phyloP scores from a whole-genome alignment of 2,797 vertebrate genomes.

The Crenuchus spilurus region DNA sequence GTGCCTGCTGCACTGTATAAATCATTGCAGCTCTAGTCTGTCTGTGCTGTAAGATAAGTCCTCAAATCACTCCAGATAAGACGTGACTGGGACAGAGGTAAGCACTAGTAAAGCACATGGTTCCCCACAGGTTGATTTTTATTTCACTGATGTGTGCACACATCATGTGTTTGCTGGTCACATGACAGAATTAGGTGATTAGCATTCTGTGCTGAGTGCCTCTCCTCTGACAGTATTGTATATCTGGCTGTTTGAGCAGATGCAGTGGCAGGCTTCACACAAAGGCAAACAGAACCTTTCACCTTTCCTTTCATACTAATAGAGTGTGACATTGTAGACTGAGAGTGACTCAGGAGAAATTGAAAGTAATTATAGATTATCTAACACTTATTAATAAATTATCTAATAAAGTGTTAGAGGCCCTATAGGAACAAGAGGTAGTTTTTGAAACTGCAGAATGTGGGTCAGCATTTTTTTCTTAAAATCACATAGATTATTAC shows the following conservation, averaged over 20 bases:
- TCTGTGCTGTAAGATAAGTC: not conserved
- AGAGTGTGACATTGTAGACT: not conserved
- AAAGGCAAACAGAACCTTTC: not conserved
- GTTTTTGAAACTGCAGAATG: not conserved
- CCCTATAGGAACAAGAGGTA: not conserved
- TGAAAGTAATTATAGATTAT: not conserved
- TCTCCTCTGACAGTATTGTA: not conserved
- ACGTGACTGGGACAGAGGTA: not conserved
- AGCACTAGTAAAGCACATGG: not conserved
- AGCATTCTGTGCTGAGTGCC: not conserved
- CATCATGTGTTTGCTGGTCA: not conserved
- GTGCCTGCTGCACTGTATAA: conserved; percentile 1
- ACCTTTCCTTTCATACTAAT: not conserved
- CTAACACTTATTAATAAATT: no score
- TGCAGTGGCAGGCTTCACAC: not conserved
- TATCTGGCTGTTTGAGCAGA: not conserved
- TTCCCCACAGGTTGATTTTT: not conserved
- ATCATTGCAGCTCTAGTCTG: conserved; percentile 8
- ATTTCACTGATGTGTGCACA: not conserved
- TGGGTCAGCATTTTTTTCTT: not conserved
- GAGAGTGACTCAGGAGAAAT: not conserved
- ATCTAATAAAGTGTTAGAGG: not conserved
- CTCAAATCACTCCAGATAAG: not conserved
- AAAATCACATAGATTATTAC: not conserved
- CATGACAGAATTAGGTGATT: not conserved